Conservation (phyloP, 2,888 invertebrate species). For the Ryuthela nishihirai region DNA sequence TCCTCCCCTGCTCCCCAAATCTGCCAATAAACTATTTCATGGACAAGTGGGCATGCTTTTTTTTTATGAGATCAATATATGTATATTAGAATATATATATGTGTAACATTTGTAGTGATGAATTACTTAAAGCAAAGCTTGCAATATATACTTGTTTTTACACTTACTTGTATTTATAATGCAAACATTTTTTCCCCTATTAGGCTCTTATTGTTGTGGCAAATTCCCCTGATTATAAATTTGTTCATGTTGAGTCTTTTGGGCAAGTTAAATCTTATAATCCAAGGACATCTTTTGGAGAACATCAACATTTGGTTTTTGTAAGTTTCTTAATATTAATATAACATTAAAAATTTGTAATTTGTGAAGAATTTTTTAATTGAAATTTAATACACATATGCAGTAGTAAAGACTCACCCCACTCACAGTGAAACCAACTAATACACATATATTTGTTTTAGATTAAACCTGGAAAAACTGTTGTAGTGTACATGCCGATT, state of each 20-base stretch:
- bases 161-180: too few species aligned
- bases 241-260: conserved; percentile 75
- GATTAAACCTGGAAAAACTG: conserved; percentile 51
- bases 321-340: conserved; percentile 51
- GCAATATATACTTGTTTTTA: too few species aligned
- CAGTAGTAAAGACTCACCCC: neutral
- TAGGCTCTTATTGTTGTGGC: conserved; percentile 80
- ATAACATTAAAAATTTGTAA: neutral
- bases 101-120: too few species aligned
- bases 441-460: conserved; percentile 40
- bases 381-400: neutral
- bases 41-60: too few species aligned
- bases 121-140: too few species aligned
- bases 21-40: too few species aligned
- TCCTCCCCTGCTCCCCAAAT: too few species aligned
- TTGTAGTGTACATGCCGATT: conserved; percentile 83
- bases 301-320: conserved; percentile 92
- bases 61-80: too few species aligned
- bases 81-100: too few species aligned
- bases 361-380: too few species aligned
- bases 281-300: conserved; percentile 84
- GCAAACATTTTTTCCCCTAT: neutral
- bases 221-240: conserved; percentile 71
- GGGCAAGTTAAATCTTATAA: conserved; percentile 79
- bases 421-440: neutral